Evolutionary conservation across 2,797 vertebrate genomes (phyloP), one percentile per base, ranked within the genome.

Genomic region (Pipistrellus kuhlii): DNA sequence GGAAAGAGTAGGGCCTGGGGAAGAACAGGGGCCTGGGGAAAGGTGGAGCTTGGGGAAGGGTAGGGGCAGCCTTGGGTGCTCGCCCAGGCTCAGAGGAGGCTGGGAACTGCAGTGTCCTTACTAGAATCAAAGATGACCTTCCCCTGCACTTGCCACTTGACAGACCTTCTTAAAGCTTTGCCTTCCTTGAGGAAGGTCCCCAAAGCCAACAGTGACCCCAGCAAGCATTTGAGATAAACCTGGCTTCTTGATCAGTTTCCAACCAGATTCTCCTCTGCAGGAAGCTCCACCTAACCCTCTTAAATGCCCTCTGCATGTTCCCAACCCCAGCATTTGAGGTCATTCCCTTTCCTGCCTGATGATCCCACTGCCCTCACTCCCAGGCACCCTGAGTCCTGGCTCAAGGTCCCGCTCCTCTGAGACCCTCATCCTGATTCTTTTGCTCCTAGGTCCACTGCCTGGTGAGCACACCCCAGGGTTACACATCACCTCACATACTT

Each of bases 401-500:
- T 55, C 68, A 6, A 46, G 35, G 5, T 51, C 53, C 44, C 27
- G 6, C 8, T 55, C 30, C 23, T 64, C 15, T 2, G 35, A 75
- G 85, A 44, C 30, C 21, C 6, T 30, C 62, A 41, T 57, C 46
- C 21, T 6, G 38, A 35, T 48, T 25, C 35, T 23, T 66, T 46
- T 25, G 18, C 15, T 4, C 20, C 1, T 32, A 15, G 15, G 6
- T 32, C 35, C 15, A 5, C 38, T 48, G 32, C 4, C 9, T 0
- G 1, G 75, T 35, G 32, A 38, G 21, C 51, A 35, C n/a, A 30
- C 3, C 8, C n/a, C 20, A 14, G 2, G 1, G 66, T 14, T 41
- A 6, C 1, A 1, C 6, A 11, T 21, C 23, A 48, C 18, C 51
- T 23, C 23, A 38, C 4, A 0, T 15, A 46, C 4, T 1, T 3